A percentile compares a stretch with the other conserved stretches of the same genome.
Evolutionary conservation across 1,140 invertebrate species (phyloP).

Genomic region (Musca domestica): DNA sequence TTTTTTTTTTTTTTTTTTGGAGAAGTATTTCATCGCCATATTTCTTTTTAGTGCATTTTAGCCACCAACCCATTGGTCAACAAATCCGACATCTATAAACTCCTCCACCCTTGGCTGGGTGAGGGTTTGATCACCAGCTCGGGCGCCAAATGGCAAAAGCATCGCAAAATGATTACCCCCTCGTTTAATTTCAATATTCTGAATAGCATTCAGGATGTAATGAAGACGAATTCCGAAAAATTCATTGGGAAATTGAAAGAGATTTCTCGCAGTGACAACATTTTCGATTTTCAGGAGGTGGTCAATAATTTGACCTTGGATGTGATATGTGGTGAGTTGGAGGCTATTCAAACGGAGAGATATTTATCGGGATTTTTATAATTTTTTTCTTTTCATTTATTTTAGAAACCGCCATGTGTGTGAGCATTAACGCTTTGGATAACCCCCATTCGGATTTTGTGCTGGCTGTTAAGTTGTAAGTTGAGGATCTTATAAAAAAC

Average conservation of each 20-base stretch:
- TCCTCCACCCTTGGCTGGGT: conserved; percentile 55
- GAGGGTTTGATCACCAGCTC: conserved; percentile 51
- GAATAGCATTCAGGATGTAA: conserved; percentile 69
- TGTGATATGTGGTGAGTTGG: conserved; percentile 35
- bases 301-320: conserved; percentile 33
- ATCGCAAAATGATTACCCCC: conserved; percentile 65
- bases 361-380: neutral
- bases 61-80: conserved; percentile 37
- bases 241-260: conserved; percentile 58
- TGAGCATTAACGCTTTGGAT: conserved; percentile 36
- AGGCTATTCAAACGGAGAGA: too few relatives aligned
- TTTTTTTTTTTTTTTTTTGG: too few relatives aligned
- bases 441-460: conserved; percentile 30
- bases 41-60: conserved; percentile 1
- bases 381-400: too few relatives aligned
- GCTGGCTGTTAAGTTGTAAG: conserved; percentile 29
- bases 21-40: too few relatives aligned
- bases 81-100: conserved; percentile 50
- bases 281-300: conserved; percentile 33
- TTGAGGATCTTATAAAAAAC: too few relatives aligned
- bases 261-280: conserved; percentile 31
- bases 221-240: conserved; percentile 65
- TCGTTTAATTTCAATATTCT: conserved; percentile 83
- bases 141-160: conserved; percentile 43
- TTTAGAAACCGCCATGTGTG: conserved; percentile 40